Conservation (phyloP, 2,797 vertebrate species). For the Etheostoma perlongum region DNA sequence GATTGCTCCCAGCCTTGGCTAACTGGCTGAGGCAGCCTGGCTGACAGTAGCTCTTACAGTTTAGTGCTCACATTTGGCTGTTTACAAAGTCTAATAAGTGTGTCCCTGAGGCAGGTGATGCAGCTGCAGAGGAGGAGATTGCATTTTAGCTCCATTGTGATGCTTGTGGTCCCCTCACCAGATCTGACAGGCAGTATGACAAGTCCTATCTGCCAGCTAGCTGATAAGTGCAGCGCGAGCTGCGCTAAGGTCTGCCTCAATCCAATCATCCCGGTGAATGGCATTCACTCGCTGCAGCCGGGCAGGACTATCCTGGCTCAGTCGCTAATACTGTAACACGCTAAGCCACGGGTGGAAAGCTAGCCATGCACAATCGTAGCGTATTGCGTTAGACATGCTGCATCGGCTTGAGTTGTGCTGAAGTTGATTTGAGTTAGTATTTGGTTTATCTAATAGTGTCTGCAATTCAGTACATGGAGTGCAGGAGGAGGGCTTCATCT, state of each 20-base stretch:
- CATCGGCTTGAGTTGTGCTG: conserved; percentile 34
- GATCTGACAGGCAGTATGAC: conserved; percentile 86
- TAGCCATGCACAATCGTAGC: conserved; percentile 58
- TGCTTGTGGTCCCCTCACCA: conserved; percentile 80
- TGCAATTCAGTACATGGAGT: conserved; percentile 3
- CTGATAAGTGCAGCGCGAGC: conserved; percentile 84
- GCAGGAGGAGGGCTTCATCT: neutral
- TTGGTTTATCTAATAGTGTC: conserved; percentile 37
- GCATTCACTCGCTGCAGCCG: conserved; percentile 42
- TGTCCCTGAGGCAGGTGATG: conserved; percentile 76
- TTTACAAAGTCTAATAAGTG: conserved; percentile 85
- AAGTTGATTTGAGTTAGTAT: conserved; percentile 46
- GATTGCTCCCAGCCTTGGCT: conserved; percentile 50
- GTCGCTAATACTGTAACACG: conserved; percentile 57
- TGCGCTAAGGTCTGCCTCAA: conserved; percentile 83
- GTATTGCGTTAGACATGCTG: conserved; percentile 56
- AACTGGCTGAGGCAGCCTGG: conserved; percentile 49
- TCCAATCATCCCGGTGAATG: conserved; percentile 82
- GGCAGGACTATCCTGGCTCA: conserved; percentile 65
- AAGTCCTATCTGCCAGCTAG: conserved; percentile 84
- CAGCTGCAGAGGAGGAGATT: conserved; percentile 83
- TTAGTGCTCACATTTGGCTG: conserved; percentile 77
- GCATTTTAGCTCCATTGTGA: conserved; percentile 85
- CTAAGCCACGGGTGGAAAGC: conserved; percentile 53
- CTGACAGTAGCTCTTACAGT: conserved; percentile 74